Evolutionary conservation across 2,113 vertebrate species (phyloP).

Genomic region (Eublepharis macularius): DNA sequence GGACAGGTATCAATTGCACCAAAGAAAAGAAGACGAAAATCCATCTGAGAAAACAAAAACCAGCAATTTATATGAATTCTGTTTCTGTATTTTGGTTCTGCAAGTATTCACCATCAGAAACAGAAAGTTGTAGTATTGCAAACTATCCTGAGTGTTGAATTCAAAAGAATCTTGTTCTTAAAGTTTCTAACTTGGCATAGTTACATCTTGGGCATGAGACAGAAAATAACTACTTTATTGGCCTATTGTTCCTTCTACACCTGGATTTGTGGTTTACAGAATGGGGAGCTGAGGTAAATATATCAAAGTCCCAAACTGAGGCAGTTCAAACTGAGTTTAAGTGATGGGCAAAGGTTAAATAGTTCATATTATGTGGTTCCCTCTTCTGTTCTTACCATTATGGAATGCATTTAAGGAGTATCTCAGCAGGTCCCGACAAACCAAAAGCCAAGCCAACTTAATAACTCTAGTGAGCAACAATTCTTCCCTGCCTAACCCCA

Average conservation of each 20-base stretch:
- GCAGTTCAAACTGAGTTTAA: constrained; percentile 18
- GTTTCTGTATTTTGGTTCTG: too few species aligned
- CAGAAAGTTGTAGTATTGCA: too few species aligned
- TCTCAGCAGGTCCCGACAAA: neutral
- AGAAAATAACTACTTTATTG: neutral
- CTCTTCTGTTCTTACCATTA: neutral
- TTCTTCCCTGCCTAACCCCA: neutral
- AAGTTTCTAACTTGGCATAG: too few species aligned
- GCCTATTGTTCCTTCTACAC: neutral
- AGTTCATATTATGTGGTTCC: neutral
- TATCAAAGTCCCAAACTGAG: neutral
- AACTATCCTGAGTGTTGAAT: too few species aligned
- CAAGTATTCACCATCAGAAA: too few species aligned
- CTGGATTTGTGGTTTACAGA: neutral
- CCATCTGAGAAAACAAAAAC: too few species aligned
- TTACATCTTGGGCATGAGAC: neutral
- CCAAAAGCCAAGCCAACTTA: neutral
- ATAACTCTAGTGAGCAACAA: constrained; percentile 2
- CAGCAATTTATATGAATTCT: too few species aligned
- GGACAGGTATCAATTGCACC: too few species aligned
- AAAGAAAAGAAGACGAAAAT: too few species aligned
- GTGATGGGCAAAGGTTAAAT: neutral
- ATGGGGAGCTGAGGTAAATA: neutral
- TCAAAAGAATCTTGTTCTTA: neutral
- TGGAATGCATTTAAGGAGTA: neutral